Evolutionary conservation across 1,140 invertebrate species (phyloP).

Genomic region (Chrysopa pallens): DNA sequence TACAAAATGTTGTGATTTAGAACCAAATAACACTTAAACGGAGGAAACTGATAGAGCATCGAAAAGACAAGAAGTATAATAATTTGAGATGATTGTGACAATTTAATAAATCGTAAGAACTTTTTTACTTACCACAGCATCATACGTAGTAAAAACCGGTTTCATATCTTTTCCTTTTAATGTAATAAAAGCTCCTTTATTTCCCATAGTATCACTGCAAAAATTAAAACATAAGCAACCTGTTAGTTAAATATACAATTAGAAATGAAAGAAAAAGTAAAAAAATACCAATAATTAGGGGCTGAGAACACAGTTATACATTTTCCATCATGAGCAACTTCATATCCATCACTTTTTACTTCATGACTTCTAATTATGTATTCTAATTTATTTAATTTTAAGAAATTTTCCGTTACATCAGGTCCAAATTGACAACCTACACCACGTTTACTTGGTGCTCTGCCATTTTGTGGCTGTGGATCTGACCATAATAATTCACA

Average conservation of each 20-base stretch:
- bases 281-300: constrained; percentile 99
- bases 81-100: too few relatives aligned
- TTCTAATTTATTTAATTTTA: constrained; percentile 69
- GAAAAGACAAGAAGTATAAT: too few relatives aligned
- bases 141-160: constrained; percentile 81
- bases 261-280: too few relatives aligned
- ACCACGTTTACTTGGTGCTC: constrained; percentile 86
- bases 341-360: constrained; percentile 93
- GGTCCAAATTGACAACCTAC: constrained; percentile 98
- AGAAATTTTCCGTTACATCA: constrained; percentile 82
- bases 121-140: constrained; percentile 69
- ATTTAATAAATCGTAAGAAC: too few relatives aligned
- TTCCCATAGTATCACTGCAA: constrained; percentile 94
- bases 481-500: constrained; percentile 97
- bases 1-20: too few relatives aligned
- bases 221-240: too few relatives aligned
- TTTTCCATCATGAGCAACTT: constrained; percentile 82
- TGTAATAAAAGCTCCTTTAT: constrained; percentile 93
- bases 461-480: constrained; percentile 73
- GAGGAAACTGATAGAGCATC: too few relatives aligned
- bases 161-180: constrained; percentile 79
- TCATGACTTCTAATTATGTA: constrained; percentile 95
- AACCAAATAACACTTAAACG: too few relatives aligned
- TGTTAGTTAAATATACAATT: too few relatives aligned
- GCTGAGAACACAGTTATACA: constrained; percentile 96